Evolutionary conservation across 2,113 vertebrate genomes (phyloP).

Genomic region (Alethe diademata): DNA sequence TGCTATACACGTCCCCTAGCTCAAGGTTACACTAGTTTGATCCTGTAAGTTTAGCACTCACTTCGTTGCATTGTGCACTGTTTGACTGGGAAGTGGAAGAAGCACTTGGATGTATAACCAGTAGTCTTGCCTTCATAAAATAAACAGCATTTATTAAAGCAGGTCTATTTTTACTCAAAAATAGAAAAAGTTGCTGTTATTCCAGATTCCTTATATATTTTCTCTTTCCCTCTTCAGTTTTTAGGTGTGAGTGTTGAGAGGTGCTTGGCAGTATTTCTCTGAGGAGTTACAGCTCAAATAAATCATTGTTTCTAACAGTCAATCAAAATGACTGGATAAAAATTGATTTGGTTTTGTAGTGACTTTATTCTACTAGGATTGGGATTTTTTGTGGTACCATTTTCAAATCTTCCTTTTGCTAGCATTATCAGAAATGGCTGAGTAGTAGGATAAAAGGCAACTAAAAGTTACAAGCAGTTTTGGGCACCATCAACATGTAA

Average conservation of each 20-base stretch:
- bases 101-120: not conserved
- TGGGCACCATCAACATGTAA: not conserved
- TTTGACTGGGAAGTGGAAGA: not conserved
- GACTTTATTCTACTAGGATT: not conserved
- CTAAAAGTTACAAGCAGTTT: not conserved
- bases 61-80: rapidly evolving
- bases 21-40: not conserved
- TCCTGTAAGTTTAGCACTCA: rapidly evolving
- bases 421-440: not conserved
- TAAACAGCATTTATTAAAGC: not conserved
- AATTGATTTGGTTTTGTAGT: not conserved
- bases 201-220: not conserved
- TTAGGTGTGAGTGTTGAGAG: rapidly evolving
- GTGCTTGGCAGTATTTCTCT: not conserved
- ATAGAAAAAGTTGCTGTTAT: not conserved
- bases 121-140: rapidly evolving
- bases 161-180: not conserved
- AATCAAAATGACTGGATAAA: not conserved
- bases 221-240: not conserved
- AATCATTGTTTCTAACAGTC: not conserved
- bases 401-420: not conserved
- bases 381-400: not conserved
- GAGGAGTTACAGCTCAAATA: not conserved
- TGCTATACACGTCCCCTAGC: too few relatives aligned
- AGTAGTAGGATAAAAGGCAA: not conserved